Percentiles rank a stretch among this genome's conserved stretches.
Conservation (phyloP, 2,113 vertebrate species). For the Dermatemys mawii region DNA sequence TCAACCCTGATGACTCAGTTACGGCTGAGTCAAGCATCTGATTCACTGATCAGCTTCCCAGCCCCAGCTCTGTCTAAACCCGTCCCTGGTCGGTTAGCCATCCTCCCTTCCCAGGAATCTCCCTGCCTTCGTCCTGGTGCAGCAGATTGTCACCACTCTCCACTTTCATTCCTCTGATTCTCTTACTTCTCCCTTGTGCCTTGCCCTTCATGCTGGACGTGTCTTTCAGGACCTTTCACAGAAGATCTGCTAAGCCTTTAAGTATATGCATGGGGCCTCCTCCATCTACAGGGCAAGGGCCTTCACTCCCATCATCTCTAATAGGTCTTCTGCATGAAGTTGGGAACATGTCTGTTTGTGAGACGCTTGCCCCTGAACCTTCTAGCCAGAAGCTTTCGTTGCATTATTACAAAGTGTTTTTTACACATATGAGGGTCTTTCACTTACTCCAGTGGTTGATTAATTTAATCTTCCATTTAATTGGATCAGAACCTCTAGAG, state of each 20-base stretch:
- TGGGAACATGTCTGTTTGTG: neutral
- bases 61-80: neutral
- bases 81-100: neutral
- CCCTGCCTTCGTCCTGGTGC: neutral
- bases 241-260: neutral
- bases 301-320: fast-evolving
- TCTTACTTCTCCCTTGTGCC: constrained; percentile 23
- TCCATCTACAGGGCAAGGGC: neutral
- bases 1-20: neutral
- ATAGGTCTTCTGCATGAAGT: neutral
- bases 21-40: neutral
- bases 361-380: neutral
- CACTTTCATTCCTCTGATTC: constrained; percentile 20
- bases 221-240: constrained; percentile 1
- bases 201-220: neutral
- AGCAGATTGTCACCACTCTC: neutral
- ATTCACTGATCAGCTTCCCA: neutral
- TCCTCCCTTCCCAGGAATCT: neutral
- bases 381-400: neutral
- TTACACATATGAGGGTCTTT: fast-evolving
- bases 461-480: neutral
- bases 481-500: neutral
- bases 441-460: neutral
- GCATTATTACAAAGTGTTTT: neutral
- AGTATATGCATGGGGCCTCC: neutral